phyloP scores from a whole-genome alignment of 2,113 vertebrate genomes.

The Gopherus evgoodei region DNA sequence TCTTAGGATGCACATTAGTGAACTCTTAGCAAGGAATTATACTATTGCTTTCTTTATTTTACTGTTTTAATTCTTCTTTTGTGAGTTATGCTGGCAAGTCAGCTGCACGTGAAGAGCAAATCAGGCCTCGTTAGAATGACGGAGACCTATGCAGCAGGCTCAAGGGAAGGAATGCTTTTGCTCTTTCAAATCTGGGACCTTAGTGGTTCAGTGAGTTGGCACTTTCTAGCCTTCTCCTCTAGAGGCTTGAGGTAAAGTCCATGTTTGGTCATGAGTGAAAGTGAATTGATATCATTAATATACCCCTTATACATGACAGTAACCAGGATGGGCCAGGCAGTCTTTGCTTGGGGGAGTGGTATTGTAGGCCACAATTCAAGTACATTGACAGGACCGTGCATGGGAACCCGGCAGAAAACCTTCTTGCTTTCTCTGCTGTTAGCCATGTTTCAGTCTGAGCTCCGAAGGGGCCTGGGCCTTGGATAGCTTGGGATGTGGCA shows the following conservation, averaged over 20 bases:
- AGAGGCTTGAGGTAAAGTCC: background rate
- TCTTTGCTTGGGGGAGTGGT: background rate
- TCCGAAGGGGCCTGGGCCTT: background rate
- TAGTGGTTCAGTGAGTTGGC: background rate
- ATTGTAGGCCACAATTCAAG: background rate
- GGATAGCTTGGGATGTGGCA: background rate
- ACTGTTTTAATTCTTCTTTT: conserved; percentile 51
- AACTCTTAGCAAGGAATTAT: conserved; percentile 64
- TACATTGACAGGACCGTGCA: background rate
- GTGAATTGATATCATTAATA: background rate
- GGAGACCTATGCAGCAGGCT: background rate
- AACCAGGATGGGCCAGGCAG: background rate
- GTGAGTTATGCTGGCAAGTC: background rate
- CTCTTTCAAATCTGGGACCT: background rate
- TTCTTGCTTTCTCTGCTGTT: background rate
- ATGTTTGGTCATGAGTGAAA: background rate
- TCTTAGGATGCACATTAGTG: conserved; percentile 69
- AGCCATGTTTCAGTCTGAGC: background rate
- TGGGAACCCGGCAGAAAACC: background rate
- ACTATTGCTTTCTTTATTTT: conserved; percentile 60
- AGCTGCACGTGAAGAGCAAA: background rate
- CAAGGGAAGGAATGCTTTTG: background rate
- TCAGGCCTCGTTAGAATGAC: background rate
- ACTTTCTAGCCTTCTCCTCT: background rate
- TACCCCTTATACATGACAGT: background rate